Evolutionary conservation across 2,113 vertebrate species (phyloP).

Genomic region (Galbula dea): DNA sequence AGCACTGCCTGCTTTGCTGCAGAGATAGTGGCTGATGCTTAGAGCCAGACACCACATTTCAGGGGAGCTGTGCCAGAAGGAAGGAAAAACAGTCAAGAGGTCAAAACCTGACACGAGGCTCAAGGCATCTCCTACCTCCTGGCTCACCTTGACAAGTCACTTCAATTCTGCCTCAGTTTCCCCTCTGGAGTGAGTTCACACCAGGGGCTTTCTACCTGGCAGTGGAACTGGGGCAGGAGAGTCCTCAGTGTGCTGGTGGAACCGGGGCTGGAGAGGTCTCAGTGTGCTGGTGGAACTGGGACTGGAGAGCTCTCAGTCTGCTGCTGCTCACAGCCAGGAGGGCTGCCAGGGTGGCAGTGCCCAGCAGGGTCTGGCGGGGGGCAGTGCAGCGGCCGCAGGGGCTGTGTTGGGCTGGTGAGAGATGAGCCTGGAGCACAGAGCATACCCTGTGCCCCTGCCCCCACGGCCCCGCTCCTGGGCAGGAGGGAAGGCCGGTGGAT

Average conservation of each 20-base stretch:
- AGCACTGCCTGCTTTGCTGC: neutral
- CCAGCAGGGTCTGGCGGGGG: no score
- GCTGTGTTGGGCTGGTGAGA: fast-evolving
- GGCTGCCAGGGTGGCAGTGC: neutral
- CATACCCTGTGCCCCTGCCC: no score
- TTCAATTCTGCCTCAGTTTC: neutral
- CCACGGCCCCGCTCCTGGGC: neutral
- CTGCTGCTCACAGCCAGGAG: neutral
- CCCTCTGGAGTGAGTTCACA: neutral
- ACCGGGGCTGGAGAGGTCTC: neutral
- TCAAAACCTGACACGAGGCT: neutral
- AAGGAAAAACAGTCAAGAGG: neutral
- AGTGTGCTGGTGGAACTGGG: neutral
- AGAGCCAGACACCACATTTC: neutral
- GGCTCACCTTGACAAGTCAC: neutral
- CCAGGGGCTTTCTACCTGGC: neutral
- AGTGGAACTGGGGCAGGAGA: neutral
- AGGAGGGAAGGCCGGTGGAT: neutral
- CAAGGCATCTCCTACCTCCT: neutral
- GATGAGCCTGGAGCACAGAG: neutral
- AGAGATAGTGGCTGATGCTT: neutral
- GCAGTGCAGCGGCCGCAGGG: fast-evolving
- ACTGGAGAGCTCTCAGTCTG: neutral
- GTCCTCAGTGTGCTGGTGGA: fast-evolving
- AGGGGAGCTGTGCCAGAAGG: neutral